Conservation (phyloP, 2,797 vertebrate species). For the Labroides dimidiatus region DNA sequence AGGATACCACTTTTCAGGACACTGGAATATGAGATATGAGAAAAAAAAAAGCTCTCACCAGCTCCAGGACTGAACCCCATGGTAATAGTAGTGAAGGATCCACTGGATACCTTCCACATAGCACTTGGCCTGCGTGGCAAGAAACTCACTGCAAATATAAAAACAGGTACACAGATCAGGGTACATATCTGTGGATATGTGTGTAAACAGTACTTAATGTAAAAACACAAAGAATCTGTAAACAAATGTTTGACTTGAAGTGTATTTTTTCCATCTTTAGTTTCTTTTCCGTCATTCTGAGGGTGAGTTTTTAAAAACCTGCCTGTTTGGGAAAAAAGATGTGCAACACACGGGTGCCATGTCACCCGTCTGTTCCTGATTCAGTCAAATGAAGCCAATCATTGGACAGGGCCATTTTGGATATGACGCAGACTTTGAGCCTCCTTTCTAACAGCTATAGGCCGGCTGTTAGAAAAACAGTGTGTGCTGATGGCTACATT, state of each 20-base stretch:
- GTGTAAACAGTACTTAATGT: background rate
- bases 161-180: slow-evolving; percentile 13
- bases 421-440: no score
- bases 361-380: no score
- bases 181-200: background rate
- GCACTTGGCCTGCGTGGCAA: slow-evolving; percentile 92
- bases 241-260: background rate
- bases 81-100: slow-evolving; percentile 99
- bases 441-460: no score
- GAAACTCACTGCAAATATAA: slow-evolving; percentile 89
- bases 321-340: no score
- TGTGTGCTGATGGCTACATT: no score
- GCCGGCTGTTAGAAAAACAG: no score
- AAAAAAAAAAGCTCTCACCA: slow-evolving; percentile 87
- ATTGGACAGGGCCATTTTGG: no score
- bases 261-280: no score
- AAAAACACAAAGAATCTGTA: background rate
- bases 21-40: background rate
- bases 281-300: no score
- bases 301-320: no score
- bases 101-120: slow-evolving; percentile 98
- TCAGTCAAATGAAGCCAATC: no score
- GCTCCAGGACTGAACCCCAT: slow-evolving; percentile 99
- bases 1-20: background rate
- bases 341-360: no score